A percentile compares a stretch with the other conserved stretches of the same genome.
phyloP scores from a whole-genome alignment of 1,140 invertebrate species.

The Leptoteleia sp. region DNA sequence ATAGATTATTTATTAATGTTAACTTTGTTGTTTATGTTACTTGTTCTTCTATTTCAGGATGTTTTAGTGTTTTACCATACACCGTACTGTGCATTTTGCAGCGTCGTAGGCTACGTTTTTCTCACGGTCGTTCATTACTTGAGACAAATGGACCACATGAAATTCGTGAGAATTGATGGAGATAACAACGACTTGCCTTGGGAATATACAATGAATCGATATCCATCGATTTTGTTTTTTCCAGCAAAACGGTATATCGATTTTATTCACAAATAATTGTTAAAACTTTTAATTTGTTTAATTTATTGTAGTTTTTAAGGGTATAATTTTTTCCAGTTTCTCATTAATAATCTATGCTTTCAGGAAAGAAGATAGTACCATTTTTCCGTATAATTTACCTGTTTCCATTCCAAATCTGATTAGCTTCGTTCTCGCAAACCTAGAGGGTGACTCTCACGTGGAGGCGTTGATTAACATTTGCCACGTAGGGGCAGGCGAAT shows the following conservation, averaged over 20 bases:
- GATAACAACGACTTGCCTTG: slow-evolving; percentile 90
- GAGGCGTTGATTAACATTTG: slow-evolving; percentile 79
- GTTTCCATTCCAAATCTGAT: slow-evolving; percentile 86
- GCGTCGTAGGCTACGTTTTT: slow-evolving; percentile 84
- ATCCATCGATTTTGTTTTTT: slow-evolving; percentile 89
- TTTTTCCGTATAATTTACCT: slow-evolving; percentile 84
- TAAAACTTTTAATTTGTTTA: neutral
- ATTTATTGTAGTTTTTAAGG: neutral
- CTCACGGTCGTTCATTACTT: slow-evolving; percentile 85
- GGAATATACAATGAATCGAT: slow-evolving; percentile 88
- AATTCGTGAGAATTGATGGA: slow-evolving; percentile 88
- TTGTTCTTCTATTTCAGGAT: slow-evolving; percentile 85
- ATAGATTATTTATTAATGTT: neutral
- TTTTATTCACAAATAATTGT: too few relatives aligned
- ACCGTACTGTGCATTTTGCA: slow-evolving; percentile 88
- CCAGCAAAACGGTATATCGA: slow-evolving; percentile 85
- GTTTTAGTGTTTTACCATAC: slow-evolving; percentile 87
- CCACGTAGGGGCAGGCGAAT: slow-evolving; percentile 70
- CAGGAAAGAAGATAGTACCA: slow-evolving; percentile 88
- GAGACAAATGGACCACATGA: slow-evolving; percentile 80
- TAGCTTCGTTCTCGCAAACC: slow-evolving; percentile 87
- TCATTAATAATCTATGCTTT: too few relatives aligned
- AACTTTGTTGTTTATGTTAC: slow-evolving; percentile 13
- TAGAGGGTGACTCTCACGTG: slow-evolving; percentile 79
- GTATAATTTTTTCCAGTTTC: too few relatives aligned